Evolutionary conservation across 2,888 invertebrate species (phyloP).

Genomic region (Temnothorax rugatulus): DNA sequence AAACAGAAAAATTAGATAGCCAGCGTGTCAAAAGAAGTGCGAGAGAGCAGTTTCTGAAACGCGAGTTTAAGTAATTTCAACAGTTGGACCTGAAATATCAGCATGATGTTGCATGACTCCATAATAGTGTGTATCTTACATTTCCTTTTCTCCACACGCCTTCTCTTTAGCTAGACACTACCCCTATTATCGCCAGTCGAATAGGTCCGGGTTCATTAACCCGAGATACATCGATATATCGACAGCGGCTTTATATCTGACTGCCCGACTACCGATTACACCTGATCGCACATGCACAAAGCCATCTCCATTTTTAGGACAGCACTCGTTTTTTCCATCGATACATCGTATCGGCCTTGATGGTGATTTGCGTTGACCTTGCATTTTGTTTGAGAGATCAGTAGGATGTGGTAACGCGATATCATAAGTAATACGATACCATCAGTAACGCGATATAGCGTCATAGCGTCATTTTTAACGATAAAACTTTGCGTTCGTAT

Average conservation of each 20-base stretch:
- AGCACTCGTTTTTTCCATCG: conserved; percentile 44
- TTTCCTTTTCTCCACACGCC: not conserved
- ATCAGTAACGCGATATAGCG: conserved; percentile 16
- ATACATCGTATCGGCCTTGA: conserved; percentile 61
- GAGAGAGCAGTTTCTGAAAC: not conserved
- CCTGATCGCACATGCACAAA: conserved; percentile 57
- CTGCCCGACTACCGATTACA: conserved; percentile 44
- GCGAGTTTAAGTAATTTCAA: not conserved
- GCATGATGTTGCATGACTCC: not conserved
- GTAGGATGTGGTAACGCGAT: conserved; percentile 23
- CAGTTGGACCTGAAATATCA: not conserved
- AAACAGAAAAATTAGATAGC: conserved; percentile 23
- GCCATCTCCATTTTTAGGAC: conserved; percentile 52
- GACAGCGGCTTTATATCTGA: conserved; percentile 43
- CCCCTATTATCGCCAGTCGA: conserved; percentile 45
- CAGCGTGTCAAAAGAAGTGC: not conserved
- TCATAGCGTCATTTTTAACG: conserved; percentile 17
- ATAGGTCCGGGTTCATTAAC: conserved; percentile 54
- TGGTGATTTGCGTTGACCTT: conserved; percentile 65
- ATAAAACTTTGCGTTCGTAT: conserved; percentile 17
- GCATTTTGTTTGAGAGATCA: conserved; percentile 48
- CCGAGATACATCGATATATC: conserved; percentile 46
- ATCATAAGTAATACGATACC: conserved; percentile 13
- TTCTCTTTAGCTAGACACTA: conserved; percentile 34
- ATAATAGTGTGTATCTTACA: not conserved